A percentile compares a stretch with the other conserved stretches of the same genome.
phyloP scores from a whole-genome alignment of 1,140 invertebrate species.

The Pseudomyrmex flavicornis region DNA sequence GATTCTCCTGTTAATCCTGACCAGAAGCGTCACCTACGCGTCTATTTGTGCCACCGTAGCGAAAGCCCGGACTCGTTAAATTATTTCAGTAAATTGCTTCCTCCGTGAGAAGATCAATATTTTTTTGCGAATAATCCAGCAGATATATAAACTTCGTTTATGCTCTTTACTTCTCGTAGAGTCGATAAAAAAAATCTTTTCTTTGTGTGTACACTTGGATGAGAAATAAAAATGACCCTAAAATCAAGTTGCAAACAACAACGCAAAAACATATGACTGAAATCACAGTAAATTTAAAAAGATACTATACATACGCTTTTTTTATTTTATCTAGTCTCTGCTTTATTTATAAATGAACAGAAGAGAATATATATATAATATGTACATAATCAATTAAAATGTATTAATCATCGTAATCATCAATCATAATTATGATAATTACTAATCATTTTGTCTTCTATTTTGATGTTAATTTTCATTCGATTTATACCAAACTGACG shows the following conservation, averaged over 20 bases:
- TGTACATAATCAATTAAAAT: background rate
- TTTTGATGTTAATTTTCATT: background rate
- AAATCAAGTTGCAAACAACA: background rate
- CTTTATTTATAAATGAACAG: background rate
- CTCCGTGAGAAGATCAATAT: slow-evolving; percentile 7
- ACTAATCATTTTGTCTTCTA: background rate
- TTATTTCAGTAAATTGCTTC: slow-evolving; percentile 58
- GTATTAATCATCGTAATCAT: background rate
- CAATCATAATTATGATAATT: too few species aligned
- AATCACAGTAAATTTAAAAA: background rate
- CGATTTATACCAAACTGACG: background rate
- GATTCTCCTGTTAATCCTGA: slow-evolving; percentile 43
- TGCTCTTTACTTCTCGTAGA: background rate
- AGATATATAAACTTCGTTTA: background rate
- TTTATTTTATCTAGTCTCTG: background rate
- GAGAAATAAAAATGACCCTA: background rate
- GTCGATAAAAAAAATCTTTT: background rate
- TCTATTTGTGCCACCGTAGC: slow-evolving; percentile 3
- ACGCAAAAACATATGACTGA: too few species aligned
- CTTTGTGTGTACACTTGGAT: background rate
- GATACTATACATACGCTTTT: background rate
- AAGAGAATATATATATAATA: background rate
- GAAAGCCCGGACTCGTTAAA: slow-evolving; percentile 45
- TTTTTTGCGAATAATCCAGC: slow-evolving; percentile 56
- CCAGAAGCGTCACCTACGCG: slow-evolving; percentile 1